Conservation (phyloP, 2,797 vertebrate genomes). For the Lophius americanus region DNA sequence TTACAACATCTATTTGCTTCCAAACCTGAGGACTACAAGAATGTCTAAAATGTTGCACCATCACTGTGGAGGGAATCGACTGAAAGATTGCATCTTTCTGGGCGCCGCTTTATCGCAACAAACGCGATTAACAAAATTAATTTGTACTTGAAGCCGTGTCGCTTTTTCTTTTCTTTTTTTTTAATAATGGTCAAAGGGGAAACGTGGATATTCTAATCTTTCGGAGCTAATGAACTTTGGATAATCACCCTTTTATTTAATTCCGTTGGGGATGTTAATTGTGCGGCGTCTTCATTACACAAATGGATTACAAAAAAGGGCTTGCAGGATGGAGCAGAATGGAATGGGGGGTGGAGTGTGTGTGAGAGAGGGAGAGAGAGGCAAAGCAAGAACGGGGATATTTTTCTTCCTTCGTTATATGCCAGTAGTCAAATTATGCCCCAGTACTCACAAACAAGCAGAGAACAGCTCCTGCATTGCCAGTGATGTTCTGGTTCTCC, state of each 20-base stretch:
- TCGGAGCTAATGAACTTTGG: constrained; percentile 96
- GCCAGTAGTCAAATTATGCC: constrained; percentile 85
- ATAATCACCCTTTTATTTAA: constrained; percentile 90
- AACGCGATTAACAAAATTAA: constrained; percentile 75
- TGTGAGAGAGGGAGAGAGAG: constrained; percentile 67
- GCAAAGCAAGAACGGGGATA: constrained; percentile 80
- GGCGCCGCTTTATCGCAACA: constrained; percentile 79
- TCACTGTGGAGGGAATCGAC: constrained; percentile 81
- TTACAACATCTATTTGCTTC: constrained; percentile 84
- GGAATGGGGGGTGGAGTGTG: constrained; percentile 78
- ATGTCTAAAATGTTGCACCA: constrained; percentile 77
- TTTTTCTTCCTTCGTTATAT: constrained; percentile 85
- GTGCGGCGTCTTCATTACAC: constrained; percentile 90
- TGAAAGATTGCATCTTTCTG: constrained; percentile 93
- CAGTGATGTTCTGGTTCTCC: constrained; percentile 80
- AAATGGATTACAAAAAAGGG: constrained; percentile 96
- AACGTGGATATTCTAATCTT: constrained; percentile 89
- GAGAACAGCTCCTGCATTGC: constrained; percentile 82
- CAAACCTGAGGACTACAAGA: constrained; percentile 80
- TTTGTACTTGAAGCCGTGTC: constrained; percentile 67
- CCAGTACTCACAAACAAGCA: constrained; percentile 86
- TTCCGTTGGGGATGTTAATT: constrained; percentile 90
- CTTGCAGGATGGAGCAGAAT: constrained; percentile 71
- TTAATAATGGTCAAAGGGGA: constrained; percentile 83
- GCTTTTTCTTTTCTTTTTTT: constrained; percentile 48